Conservation (phyloP, 2,888 invertebrate genomes). For the Drymonia ruficornis region DNA sequence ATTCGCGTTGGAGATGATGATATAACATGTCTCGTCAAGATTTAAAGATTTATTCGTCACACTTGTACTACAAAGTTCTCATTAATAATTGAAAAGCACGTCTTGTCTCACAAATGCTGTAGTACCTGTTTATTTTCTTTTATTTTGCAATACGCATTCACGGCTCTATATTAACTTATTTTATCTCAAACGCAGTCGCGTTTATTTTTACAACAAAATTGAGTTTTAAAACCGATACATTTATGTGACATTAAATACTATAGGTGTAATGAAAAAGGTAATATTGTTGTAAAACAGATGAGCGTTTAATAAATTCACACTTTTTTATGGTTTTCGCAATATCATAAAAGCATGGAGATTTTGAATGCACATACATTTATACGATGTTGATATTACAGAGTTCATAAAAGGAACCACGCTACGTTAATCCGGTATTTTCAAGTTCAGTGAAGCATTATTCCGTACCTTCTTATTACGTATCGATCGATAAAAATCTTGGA, state of each 20-base stretch:
- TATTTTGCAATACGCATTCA: background rate
- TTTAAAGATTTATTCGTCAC: slow-evolving; percentile 8
- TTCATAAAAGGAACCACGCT: slow-evolving; percentile 27
- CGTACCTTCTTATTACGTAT: slow-evolving; percentile 8
- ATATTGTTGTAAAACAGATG: background rate
- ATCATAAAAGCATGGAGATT: slow-evolving; percentile 2
- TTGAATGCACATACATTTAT: background rate
- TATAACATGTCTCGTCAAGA: slow-evolving; percentile 4
- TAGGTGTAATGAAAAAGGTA: background rate
- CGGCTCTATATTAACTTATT: background rate
- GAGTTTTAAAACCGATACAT: background rate
- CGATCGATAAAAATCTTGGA: background rate
- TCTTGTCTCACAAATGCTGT: slow-evolving; percentile 1
- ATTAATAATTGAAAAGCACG: slow-evolving; percentile 6
- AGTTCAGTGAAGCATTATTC: slow-evolving; percentile 26
- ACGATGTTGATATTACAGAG: background rate
- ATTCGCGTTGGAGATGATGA: slow-evolving; percentile 2
- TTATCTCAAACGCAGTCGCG: background rate
- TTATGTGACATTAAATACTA: background rate
- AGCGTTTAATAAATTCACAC: slow-evolving; percentile 1
- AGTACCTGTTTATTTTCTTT: no score
- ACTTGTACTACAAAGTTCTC: slow-evolving; percentile 7
- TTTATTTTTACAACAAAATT: background rate
- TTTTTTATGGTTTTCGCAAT: background rate
- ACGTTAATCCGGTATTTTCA: slow-evolving; percentile 23